Base-by-base conservation (phyloP, 2,797 vertebrate species). In the Labeo calbasu region DNA sequence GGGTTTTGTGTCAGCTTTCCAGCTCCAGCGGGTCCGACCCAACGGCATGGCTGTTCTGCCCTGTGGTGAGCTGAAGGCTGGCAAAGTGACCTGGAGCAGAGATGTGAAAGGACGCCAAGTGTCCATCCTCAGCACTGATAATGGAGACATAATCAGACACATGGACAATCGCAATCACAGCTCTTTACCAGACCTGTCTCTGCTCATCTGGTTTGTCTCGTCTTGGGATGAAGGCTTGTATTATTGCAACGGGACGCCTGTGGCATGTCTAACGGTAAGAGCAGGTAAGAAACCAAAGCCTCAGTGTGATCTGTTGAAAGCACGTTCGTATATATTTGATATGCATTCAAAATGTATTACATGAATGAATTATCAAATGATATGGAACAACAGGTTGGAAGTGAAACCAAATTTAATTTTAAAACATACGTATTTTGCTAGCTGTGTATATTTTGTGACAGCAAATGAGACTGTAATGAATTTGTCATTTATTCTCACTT, bases 191-290 rank as follows among this genome's bases (percentile, higher is more conserved):
- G 70, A 82, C 43, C 43, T 73, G 14, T 76, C 81, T 51, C 32
- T 83, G 57, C 66, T 83, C 36, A 66, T 83, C 59, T 83, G 81
- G 81, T 83, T 83, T 25, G 71, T 76, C 59, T 51, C 71, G 11
- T 17, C 48, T 53, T 12, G 9, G 59, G 81, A 83, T 46, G 48
- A 83, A 53, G 81, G 81, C 28, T 51, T 83, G 32, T 83, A 76
- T 75, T 76, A 76, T 66, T 83, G 81, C 71, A 83, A 83, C 7
- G 46, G 81, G 21, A 51, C 46, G 12, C 14, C 48, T 23, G 81
- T 66, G 59, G 81, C 71, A 4, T 83, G 70, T 76, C 71, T 83
- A 2, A 40, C 48, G 12, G 81, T 83, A 5, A 76, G 55, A 66
- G 8, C 28, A 66, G 81, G 81, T 83, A 40, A 66, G 68, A 59